Base-by-base conservation (phyloP, 2,113 vertebrate species). In the Verasper variegatus region DNA sequence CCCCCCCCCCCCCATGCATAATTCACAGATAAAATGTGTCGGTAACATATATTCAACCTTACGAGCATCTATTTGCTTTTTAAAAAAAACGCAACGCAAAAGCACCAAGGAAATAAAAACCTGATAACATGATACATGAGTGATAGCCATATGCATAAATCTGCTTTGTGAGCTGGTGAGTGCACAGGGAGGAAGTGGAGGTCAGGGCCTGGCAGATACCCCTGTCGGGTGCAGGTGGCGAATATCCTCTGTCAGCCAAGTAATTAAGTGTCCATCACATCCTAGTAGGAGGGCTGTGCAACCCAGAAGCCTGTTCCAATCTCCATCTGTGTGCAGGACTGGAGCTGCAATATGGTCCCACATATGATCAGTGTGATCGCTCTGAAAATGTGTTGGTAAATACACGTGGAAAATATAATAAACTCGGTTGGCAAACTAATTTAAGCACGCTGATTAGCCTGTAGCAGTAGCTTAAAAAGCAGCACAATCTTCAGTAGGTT, bases 231-330 rank as follows among this genome's bases (percentile, higher is more conserved):
- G 86, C 92, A 93, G 91, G 91, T 93, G 92, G 91, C 59, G 54
- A 80, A 88, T 88, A 85, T 86, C 89, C 89, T 88, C 89, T 89
- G 91, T 92, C 91, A 91, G 91, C 92, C 92, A 93, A 93, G 92
- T 93, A 93, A 93, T 93, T 93, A 93, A 92, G 87, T 93, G 91
- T 92, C 92, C 89, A 89, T 93, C 91, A 91, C 87, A 82, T 86
- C 80, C 77, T 88, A 68, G 89, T 85, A 86, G 91, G 92, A 88
- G 88, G 89, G 82, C 90, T 78, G 68, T 64, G 85, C 76, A 83
- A 76, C 83, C 78, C 87, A 85, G 68, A 89, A 84, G 79, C 78
- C 73, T 84, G 68, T 78, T 85, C 85, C 86, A 80, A 67, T 83
- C 68, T 90, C 92, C 92, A 89, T 91, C 92, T 93, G 91, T 89